Evolutionary conservation across 2,113 vertebrate species (phyloP), one percentile per base, ranked within the genome.

Genomic region (Ancistrus triradiatus): DNA sequence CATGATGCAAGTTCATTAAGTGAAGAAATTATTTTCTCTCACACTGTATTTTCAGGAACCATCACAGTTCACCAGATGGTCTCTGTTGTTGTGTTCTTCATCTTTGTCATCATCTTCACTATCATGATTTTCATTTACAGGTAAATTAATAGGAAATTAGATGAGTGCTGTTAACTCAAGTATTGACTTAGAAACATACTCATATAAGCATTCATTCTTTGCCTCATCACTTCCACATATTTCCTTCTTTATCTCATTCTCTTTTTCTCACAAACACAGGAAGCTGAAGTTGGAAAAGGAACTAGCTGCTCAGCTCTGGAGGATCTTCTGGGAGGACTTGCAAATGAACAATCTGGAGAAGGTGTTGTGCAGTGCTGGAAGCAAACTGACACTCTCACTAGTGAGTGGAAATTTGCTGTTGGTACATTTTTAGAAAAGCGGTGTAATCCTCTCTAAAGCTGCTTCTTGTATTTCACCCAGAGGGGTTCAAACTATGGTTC

Each of bases 241-340:
- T n/a, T n/a, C n/a, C n/a, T n/a, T n/a, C n/a, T n/a, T n/a, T n/a
- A n/a, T n/a, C n/a, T n/a, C n/a, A n/a, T 31, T 31, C 27, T 31
- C 15, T 22, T 15, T 44, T 6, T 37, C n/a, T 46, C 6, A 27
- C 15, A 58, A 44, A 25, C 21, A 64, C 43, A 66, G 94, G 86
- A 95, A 92, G 83, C 78, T 95, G 80, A 91, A 86, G 81, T 75
- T 97, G 78, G 94, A 97, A 81, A 95, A 90, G 38, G 93, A 97
- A 67, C 78, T 97, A 77, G 88, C 85, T 0, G 91, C 93, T 0
- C 90, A 95, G 86, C 84, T 96, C 64, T 97, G 94, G 94, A 80
- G 93, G 1, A 78, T 95, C 7, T 84, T 74, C 1, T 97, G 92
- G 93, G 93, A 95, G 28, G 89, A 97, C 3, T 53, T 97, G 48